Percentiles rank a stretch among this genome's conserved stretches.
phyloP scores from a whole-genome alignment of 2,888 invertebrate species.

The Chaetogeoica ovagalla region DNA sequence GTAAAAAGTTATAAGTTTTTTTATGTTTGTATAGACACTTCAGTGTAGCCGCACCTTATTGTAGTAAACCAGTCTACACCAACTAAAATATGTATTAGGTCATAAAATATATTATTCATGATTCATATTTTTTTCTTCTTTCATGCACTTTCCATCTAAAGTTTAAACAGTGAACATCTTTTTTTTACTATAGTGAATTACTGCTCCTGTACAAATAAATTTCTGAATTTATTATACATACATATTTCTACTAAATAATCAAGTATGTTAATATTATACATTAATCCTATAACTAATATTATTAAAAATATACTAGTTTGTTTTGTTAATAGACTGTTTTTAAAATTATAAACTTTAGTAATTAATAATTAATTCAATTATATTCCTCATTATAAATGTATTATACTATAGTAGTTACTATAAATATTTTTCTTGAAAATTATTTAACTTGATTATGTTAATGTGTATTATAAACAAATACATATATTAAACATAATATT shows the following conservation, averaged over 20 bases:
- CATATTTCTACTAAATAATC: background rate
- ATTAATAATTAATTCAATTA: background rate
- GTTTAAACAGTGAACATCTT: constrained; percentile 17
- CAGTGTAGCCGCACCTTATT: constrained; percentile 30
- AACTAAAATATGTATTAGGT: background rate
- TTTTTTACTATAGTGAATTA: constrained; percentile 19
- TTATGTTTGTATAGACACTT: background rate
- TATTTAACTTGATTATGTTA: too few relatives aligned
- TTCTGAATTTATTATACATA: constrained; percentile 4
- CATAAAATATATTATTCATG: constrained; percentile 10
- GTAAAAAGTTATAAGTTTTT: too few relatives aligned
- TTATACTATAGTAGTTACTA: too few relatives aligned
- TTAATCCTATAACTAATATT: constrained; percentile 1
- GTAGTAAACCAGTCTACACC: background rate
- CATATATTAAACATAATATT: too few relatives aligned
- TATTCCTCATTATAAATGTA: background rate
- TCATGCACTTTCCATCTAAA: constrained; percentile 30
- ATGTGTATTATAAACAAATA: too few relatives aligned
- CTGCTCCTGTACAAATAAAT: background rate
- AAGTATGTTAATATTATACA: constrained; percentile 24
- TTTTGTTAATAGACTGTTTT: background rate
- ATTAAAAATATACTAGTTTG: background rate
- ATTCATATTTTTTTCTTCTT: constrained; percentile 26
- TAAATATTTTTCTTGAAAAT: too few relatives aligned
- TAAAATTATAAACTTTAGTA: background rate